Base-by-base conservation (phyloP, 2,113 vertebrate species). In the Riparia riparia region DNA sequence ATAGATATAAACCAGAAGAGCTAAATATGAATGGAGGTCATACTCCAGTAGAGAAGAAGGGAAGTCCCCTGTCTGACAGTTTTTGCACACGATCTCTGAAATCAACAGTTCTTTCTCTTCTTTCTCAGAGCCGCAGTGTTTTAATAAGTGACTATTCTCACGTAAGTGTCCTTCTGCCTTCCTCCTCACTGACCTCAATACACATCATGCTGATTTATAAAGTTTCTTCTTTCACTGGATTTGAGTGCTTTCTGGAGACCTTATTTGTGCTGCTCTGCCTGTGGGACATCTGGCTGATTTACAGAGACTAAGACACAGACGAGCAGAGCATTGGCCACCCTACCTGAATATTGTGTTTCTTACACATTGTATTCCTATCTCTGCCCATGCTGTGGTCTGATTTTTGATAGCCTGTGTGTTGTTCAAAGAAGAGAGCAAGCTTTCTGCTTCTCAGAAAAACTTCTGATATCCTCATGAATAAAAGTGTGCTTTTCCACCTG, bases 1-100 rank as follows among this genome's bases (percentile, higher is more conserved):
- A 74, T 2, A 90, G 92, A 93, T 82, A 89, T 76, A 96, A 96
- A 96, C 29, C 95, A 93, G 92, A 95, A 64, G 72, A 89, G 51
- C 65, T 56, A 88, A 88, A 63, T 81, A 64, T 61, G 88, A 93
- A 85, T 34, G 68, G 86, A 89, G 88, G 88, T 94, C 88, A 69
- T 66, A 78, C 29, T 87, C 56, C 78, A 86, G 49, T 19, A 80
- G 82, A 65, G 71, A 92, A 86, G 71, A 53, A 81, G 64, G 64
- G 79, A 86, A 90, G 64, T 74, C 61, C 41, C 53, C 50, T 51
- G 28, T 82, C 60, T 74, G 50, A 50, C 31, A 79, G 77, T 37
- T 81, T 49, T 37, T 96, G 68, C 56, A 56, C 37, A 57, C 2
- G 3, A 49, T 64, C 76, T 85, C 81, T 7, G 6, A 76, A 90